A percentile compares a stretch with the other conserved stretches of the same genome.
Conservation (phyloP, 2,888 invertebrate species). For the Drosophila helvetica region DNA sequence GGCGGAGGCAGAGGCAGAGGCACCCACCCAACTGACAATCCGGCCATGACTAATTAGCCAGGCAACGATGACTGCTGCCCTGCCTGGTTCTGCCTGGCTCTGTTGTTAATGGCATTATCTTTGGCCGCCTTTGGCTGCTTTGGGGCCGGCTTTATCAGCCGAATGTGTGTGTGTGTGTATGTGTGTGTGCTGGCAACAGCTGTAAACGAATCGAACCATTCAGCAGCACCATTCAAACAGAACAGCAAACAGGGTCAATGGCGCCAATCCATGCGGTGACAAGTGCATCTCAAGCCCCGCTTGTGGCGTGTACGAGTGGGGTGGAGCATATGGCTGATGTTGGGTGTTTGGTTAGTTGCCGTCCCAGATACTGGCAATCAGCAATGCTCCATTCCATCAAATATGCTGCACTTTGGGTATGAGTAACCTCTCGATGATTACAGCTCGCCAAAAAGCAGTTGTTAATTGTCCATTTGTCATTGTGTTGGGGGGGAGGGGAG, state of each 20-base stretch:
- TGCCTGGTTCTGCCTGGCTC: conserved; percentile 13
- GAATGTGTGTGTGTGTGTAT: background rate
- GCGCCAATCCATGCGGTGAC: conserved; percentile 22
- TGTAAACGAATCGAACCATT: conserved; percentile 19
- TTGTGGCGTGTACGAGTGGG: conserved; percentile 15
- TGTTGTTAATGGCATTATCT: conserved; percentile 61
- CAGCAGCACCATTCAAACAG: conserved; percentile 8
- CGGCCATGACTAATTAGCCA: conserved; percentile 66
- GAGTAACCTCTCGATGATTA: conserved; percentile 37
- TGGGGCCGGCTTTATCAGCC: conserved; percentile 53
- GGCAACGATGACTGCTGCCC: conserved; percentile 8
- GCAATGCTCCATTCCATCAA: background rate
- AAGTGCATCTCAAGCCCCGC: conserved; percentile 17
- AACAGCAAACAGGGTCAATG: conserved; percentile 57
- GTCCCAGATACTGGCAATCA: conserved; percentile 13
- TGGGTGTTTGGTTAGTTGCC: background rate
- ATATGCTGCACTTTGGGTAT: conserved; percentile 2
- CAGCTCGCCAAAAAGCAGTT: conserved; percentile 40
- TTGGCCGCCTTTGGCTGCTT: conserved; percentile 24
- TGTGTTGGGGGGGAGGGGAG: conserved; percentile 27
- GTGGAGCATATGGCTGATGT: background rate
- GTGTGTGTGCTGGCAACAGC: conserved; percentile 17
- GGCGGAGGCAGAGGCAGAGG: background rate
- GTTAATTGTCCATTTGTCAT: conserved; percentile 62
- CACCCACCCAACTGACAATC: conserved; percentile 16